These are phyloP conservation scores for Brachyalestes nurse DNA, from an alignment of 2,797 vertebrate genomes.

Conservation along the genomic window DNA sequence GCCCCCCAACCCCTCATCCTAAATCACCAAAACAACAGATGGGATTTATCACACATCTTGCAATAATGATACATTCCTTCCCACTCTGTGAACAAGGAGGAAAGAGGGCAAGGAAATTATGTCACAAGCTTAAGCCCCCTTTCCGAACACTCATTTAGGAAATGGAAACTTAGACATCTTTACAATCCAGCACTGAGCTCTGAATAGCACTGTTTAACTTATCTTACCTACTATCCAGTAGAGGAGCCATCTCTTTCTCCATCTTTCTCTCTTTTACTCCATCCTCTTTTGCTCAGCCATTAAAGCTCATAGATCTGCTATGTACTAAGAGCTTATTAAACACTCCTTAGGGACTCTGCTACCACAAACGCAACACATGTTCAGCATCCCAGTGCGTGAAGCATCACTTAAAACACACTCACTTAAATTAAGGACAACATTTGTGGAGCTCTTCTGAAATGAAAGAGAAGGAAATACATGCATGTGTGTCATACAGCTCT, in stretches of 20 bases:
- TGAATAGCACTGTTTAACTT: neutral
- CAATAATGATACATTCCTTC: constrained; percentile 27
- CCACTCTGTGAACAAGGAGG: constrained; percentile 12
- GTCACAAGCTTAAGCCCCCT: neutral
- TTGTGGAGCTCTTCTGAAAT: neutral
- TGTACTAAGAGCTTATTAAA: constrained; percentile 12
- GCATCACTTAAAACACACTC: constrained; percentile 6
- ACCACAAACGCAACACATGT: neutral
- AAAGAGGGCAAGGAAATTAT: constrained; percentile 16
- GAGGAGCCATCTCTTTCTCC: neutral
- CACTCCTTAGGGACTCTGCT: neutral
- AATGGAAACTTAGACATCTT: neutral
- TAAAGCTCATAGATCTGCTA: neutral
- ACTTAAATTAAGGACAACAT: neutral
- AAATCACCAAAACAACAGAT: constrained; percentile 38
- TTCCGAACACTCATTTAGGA: neutral
- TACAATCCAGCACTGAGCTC: neutral
- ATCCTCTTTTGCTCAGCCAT: neutral
- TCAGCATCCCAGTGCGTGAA: neutral
- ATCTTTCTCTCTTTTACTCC: neutral
- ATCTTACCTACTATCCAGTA: neutral
- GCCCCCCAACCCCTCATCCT: neutral
- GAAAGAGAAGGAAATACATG: neutral
- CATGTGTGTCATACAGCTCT: no score
- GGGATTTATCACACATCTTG: constrained; percentile 16